Conservation (phyloP, 2,888 invertebrate species). For the Crematogaster levior region DNA sequence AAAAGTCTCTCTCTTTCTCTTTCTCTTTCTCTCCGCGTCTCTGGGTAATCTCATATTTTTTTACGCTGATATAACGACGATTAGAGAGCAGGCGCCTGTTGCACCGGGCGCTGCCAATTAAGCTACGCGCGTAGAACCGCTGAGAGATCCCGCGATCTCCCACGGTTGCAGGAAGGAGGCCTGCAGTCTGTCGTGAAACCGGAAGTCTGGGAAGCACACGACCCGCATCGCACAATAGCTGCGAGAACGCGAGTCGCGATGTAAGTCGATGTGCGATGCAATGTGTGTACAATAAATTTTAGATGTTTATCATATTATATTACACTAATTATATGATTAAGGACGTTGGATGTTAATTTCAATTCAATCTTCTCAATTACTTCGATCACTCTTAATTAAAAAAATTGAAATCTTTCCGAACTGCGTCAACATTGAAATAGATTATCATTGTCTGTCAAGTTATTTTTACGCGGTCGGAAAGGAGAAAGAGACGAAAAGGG, state of each 20-base stretch:
- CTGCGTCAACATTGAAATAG: not conserved
- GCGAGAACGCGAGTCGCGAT: constrained; percentile 31
- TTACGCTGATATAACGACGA: constrained; percentile 72
- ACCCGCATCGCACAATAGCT: constrained; percentile 30
- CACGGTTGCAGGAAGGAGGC: constrained; percentile 61
- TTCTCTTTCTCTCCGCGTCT: constrained; percentile 32
- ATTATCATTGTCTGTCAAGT: constrained; percentile 13
- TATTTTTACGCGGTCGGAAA: constrained; percentile 57
- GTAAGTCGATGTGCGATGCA: not conserved
- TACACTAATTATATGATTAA: not conserved
- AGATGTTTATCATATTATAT: not conserved
- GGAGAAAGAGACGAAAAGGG: constrained; percentile 44
- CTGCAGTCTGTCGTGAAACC: constrained; percentile 64
- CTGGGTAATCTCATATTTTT: constrained; percentile 59
- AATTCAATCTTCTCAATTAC: not conserved
- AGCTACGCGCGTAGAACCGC: constrained; percentile 58
- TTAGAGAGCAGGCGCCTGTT: constrained; percentile 64
- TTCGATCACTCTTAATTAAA: not conserved
- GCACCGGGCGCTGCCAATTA: constrained; percentile 68
- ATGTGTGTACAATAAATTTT: no score
- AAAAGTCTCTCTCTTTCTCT: constrained; percentile 44
- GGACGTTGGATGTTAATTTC: not conserved
- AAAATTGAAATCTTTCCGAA: not conserved
- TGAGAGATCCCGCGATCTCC: constrained; percentile 68
- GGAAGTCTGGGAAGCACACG: constrained; percentile 57